These are phyloP conservation scores for Drosophila arizonae DNA, from an alignment of 1,140 invertebrate species.

Conservation along the genomic window DNA sequence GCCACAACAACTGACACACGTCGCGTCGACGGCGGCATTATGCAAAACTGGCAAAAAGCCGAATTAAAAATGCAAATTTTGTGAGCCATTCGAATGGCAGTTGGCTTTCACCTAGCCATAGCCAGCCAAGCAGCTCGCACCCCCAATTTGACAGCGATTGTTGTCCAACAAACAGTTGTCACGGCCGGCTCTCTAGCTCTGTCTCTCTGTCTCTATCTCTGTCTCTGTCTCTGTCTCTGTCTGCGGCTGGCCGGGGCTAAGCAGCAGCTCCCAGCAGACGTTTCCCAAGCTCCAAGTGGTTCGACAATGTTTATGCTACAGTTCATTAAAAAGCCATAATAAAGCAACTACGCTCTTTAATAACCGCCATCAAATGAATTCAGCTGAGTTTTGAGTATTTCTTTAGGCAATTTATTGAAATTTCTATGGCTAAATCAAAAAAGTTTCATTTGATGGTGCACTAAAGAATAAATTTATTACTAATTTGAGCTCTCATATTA, in stretches of 20 bases:
- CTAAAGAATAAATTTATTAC: too few relatives aligned
- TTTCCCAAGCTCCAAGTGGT: neutral
- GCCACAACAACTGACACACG: slow-evolving; percentile 65
- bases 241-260: neutral
- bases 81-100: slow-evolving; percentile 44
- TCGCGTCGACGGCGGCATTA: slow-evolving; percentile 61
- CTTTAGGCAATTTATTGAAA: too few relatives aligned
- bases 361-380: too few relatives aligned
- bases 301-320: slow-evolving; percentile 3
- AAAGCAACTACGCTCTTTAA: too few relatives aligned
- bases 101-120: slow-evolving; percentile 24
- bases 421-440: too few relatives aligned
- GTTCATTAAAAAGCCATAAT: neutral
- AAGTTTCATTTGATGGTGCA: too few relatives aligned
- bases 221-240: neutral
- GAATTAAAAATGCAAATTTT: slow-evolving; percentile 79
- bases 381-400: too few relatives aligned
- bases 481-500: too few relatives aligned
- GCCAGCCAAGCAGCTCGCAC: slow-evolving; percentile 15
- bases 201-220: too few relatives aligned
- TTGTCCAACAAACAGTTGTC: slow-evolving; percentile 15
- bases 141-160: slow-evolving; percentile 39
- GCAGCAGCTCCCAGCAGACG: neutral
- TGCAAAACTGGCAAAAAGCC: slow-evolving; percentile 73
- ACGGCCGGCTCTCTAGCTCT: neutral